Evolutionary conservation across 2,797 vertebrate species (phyloP).

Genomic region (Oryzias dopingdopingensis): DNA sequence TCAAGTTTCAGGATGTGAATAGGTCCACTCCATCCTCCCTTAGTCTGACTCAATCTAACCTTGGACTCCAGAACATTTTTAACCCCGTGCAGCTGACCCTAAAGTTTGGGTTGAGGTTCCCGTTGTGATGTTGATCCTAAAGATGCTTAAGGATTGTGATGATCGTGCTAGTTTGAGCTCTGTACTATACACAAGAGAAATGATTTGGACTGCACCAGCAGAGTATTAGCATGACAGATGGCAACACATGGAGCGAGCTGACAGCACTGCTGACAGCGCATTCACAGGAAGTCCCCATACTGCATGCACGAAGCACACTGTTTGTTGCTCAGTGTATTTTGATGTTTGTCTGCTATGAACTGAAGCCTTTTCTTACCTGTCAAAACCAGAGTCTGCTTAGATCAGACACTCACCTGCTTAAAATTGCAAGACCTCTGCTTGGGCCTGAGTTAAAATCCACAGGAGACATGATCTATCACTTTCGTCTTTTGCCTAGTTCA

Average conservation of each 20-base stretch:
- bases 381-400: conserved; percentile 37
- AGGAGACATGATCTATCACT: conserved; percentile 42
- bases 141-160: conserved; percentile 67
- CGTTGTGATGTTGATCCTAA: conserved; percentile 44
- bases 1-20: conserved; percentile 65
- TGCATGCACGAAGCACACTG: conserved; percentile 48
- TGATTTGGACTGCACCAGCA: conserved; percentile 65
- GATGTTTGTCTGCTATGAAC: conserved; percentile 55
- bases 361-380: conserved; percentile 42
- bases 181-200: conserved; percentile 56
- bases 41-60: conserved; percentile 21
- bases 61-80: conserved; percentile 27
- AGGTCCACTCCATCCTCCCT: conserved; percentile 17
- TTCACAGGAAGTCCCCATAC: conserved; percentile 60
- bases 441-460: conserved; percentile 29
- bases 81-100: conserved; percentile 49
- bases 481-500: conserved; percentile 59
- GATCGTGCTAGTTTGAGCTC: conserved; percentile 61
- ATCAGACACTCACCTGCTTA: conserved; percentile 34
- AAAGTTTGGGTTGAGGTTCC: conserved; percentile 51
- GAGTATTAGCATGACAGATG: conserved; percentile 71
- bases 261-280: conserved; percentile 70
- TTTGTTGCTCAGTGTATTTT: conserved; percentile 57
- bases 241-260: conserved; percentile 66
- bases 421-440: conserved; percentile 43